Evolutionary conservation across 1,140 invertebrate genomes (phyloP).

Genomic region (Dryas iulia): DNA sequence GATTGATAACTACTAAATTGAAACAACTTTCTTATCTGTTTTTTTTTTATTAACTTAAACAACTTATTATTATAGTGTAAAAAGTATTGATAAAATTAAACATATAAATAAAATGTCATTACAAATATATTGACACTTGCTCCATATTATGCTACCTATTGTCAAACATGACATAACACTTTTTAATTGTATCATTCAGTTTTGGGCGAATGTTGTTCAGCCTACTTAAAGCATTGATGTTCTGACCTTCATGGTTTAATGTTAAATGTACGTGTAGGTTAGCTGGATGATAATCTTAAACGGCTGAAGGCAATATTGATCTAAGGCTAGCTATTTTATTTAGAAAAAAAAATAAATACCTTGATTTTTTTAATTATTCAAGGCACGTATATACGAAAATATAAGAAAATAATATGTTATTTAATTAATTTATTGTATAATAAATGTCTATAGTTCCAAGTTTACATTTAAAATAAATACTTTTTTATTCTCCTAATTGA

Average conservation of each 20-base stretch:
- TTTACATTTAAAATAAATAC: too few species aligned
- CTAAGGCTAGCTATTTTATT: neutral
- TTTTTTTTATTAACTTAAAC: too few species aligned
- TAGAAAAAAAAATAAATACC: neutral
- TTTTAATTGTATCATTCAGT: conserved; percentile 3
- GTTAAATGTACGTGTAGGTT: conserved; percentile 14
- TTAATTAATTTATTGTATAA: too few species aligned
- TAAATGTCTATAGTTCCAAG: neutral
- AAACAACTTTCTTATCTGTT: too few species aligned
- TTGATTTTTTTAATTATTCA: neutral
- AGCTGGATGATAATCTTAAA: conserved; percentile 8
- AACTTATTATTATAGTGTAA: too few species aligned
- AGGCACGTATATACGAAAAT: neutral
- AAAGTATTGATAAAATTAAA: neutral
- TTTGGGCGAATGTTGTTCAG: conserved; percentile 14
- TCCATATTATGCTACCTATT: neutral
- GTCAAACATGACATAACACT: neutral
- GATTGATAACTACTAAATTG: too few species aligned
- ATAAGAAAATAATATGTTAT: too few species aligned
- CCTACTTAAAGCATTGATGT: conserved; percentile 42
- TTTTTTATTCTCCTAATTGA: too few species aligned
- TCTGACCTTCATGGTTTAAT: conserved; percentile 46
- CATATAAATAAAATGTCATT: neutral
- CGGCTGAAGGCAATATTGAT: neutral
- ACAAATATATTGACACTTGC: too few species aligned